Conservation (phyloP, 2,888 invertebrate species). For the Leptogaster cylindrica region DNA sequence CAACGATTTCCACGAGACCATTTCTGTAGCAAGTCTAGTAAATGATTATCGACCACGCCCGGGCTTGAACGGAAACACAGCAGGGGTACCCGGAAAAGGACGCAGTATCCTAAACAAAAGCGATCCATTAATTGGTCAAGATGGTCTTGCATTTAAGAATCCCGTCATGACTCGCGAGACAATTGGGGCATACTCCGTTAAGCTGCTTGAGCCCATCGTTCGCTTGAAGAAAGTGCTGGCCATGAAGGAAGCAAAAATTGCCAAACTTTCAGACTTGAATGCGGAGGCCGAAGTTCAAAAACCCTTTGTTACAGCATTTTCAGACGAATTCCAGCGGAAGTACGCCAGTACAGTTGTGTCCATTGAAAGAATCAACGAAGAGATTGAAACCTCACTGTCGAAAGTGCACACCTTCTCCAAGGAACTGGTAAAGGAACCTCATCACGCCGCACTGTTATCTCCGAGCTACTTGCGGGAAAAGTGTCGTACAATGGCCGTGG, state of each 20-base stretch:
- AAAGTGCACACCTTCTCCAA: conserved; percentile 84
- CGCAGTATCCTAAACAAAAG: conserved; percentile 63
- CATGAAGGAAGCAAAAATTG: conserved; percentile 81
- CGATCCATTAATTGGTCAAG: conserved; percentile 73
- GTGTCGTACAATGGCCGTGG: conserved; percentile 82
- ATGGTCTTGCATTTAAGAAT: no score
- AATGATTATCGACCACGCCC: conserved; percentile 79
- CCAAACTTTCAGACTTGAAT: conserved; percentile 83
- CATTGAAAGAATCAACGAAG: conserved; percentile 87
- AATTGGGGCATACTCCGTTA: conserved; percentile 83
- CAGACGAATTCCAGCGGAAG: conserved; percentile 87
- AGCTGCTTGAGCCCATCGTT: conserved; percentile 85
- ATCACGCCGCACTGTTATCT: conserved; percentile 83
- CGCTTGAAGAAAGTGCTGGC: conserved; percentile 84
- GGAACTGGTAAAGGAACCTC: conserved; percentile 87
- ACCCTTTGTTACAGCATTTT: conserved; percentile 77
- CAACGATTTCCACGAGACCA: conserved; percentile 89
- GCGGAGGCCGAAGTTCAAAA: conserved; percentile 86
- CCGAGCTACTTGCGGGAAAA: conserved; percentile 87
- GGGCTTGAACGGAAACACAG: conserved; percentile 66
- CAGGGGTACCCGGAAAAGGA: conserved; percentile 48
- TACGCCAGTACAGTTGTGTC: conserved; percentile 89
- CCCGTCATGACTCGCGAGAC: no score
- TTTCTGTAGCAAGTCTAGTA: conserved; percentile 82
- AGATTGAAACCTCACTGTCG: conserved; percentile 83